These are phyloP conservation scores for Bradypus variegatus DNA, from an alignment of 2,797 vertebrate species.

Conservation along the genomic window DNA sequence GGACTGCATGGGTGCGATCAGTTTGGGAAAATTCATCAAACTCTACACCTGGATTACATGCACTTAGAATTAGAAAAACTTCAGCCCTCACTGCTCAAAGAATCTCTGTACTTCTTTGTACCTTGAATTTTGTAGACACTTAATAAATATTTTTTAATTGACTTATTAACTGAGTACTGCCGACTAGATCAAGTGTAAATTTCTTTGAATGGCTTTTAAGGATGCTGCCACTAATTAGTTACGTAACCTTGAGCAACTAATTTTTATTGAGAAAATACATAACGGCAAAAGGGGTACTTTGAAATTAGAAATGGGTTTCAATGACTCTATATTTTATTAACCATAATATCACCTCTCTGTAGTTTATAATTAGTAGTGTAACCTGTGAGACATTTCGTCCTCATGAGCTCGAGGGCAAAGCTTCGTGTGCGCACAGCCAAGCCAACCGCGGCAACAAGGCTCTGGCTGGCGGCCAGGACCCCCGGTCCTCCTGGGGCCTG, in stretches of 20 bases:
- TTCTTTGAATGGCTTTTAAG: not conserved
- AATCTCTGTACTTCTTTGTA: not conserved
- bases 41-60: no score
- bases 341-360: not conserved
- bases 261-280: constrained; percentile 33
- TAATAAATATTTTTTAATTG: constrained; percentile 7
- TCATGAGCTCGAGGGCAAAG: not conserved
- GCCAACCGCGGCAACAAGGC: rapidly evolving
- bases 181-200: not conserved
- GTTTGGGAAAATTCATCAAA: not conserved
- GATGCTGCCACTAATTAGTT: constrained; percentile 23
- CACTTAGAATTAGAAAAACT: not conserved
- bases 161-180: not conserved
- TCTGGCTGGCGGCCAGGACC: not conserved
- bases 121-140: not conserved
- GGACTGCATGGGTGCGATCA: not conserved
- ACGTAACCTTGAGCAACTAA: not conserved
- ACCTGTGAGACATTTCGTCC: not conserved
- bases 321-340: not conserved
- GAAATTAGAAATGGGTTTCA: not conserved
- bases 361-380: not conserved
- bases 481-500: no score
- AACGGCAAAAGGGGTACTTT: constrained; percentile 31
- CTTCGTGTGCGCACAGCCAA: not conserved
- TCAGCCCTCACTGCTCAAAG: not conserved